These are phyloP conservation scores for Corythornis vintsioides DNA, from an alignment of 2,113 vertebrate species.

Conservation along the genomic window DNA sequence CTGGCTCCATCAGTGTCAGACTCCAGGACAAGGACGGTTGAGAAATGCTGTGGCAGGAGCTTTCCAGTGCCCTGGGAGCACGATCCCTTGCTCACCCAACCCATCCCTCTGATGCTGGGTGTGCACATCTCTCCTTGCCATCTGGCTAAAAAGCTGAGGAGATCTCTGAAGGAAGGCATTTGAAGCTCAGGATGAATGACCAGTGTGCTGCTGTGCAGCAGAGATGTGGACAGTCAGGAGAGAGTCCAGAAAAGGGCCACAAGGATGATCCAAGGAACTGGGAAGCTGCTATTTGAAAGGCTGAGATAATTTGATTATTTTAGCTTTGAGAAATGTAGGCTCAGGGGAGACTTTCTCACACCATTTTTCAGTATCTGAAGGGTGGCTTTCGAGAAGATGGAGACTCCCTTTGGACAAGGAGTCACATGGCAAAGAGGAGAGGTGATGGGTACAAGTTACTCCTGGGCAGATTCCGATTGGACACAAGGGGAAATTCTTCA, in stretches of 20 bases:
- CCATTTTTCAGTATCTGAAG: not conserved
- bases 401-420: not conserved
- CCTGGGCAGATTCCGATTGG: not conserved
- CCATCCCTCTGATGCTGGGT: not conserved
- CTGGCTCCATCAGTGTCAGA: not conserved
- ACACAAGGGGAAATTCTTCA: not conserved
- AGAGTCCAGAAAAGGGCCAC: not conserved
- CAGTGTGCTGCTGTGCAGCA: not conserved
- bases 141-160: not conserved
- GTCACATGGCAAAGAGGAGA: not conserved
- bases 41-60: not conserved
- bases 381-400: not conserved
- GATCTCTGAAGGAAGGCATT: not conserved
- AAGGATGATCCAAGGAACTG: not conserved
- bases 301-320: not conserved
- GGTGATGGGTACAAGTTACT: not conserved
- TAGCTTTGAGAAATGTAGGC: not conserved
- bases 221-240: not conserved
- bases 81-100: accelerated
- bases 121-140: not conserved
- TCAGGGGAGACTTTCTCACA: not conserved
- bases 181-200: not conserved
- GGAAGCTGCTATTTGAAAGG: not conserved
- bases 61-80: not conserved
- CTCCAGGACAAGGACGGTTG: not conserved